phyloP scores from a whole-genome alignment of 2,888 invertebrate species.

The Tridacna crocea region DNA sequence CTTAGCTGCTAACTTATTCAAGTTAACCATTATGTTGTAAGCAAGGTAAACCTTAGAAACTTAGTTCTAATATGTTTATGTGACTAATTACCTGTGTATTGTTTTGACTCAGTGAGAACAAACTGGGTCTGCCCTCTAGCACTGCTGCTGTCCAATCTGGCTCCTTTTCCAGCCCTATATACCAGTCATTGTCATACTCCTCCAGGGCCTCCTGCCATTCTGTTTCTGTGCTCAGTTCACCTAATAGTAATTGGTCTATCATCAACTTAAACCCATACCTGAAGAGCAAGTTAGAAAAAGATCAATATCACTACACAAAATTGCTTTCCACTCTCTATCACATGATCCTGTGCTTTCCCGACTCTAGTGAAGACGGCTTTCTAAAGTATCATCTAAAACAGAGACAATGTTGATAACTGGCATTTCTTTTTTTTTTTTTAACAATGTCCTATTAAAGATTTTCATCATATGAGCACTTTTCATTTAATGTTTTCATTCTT shows the following conservation, averaged over 20 bases:
- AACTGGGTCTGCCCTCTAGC: slow-evolving; percentile 78
- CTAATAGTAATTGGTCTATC: slow-evolving; percentile 84
- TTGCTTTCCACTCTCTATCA: too few species aligned
- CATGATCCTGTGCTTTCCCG: too few species aligned
- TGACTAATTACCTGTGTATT: slow-evolving; percentile 71
- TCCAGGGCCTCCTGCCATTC: slow-evolving; percentile 82
- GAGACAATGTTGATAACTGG: too few species aligned
- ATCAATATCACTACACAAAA: too few species aligned
- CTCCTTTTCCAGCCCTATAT: slow-evolving; percentile 83
- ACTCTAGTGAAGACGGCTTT: too few species aligned
- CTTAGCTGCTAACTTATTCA: too few species aligned
- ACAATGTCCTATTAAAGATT: too few species aligned
- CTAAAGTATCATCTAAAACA: too few species aligned
- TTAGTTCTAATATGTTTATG: neutral
- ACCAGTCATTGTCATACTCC: slow-evolving; percentile 83
- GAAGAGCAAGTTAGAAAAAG: neutral
- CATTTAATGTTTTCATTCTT: neutral
- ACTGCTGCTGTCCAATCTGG: slow-evolving; percentile 83
- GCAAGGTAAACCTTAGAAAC: neutral
- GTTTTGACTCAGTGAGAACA: slow-evolving; percentile 82
- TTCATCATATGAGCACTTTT: too few species aligned
- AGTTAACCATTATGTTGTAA: too few species aligned
- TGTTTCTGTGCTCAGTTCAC: slow-evolving; percentile 75
- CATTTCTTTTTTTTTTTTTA: too few species aligned
- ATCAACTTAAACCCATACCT: slow-evolving; percentile 85